phyloP scores from a whole-genome alignment of 2,113 vertebrate species.

The Vicugna pacos region DNA sequence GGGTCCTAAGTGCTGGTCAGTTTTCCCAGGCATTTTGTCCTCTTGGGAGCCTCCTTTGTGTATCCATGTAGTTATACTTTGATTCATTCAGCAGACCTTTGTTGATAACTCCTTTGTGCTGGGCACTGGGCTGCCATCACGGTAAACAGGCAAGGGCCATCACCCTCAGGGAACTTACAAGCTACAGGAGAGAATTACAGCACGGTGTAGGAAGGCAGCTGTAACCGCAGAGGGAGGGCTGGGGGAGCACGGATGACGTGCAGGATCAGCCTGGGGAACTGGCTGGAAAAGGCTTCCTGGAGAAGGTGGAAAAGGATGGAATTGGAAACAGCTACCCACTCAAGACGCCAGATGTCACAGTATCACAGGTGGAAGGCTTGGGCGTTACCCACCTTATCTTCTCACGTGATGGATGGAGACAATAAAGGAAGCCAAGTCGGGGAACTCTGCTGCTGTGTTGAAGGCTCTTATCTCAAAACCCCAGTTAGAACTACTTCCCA shows the following conservation, averaged over 20 bases:
- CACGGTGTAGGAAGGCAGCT: not conserved
- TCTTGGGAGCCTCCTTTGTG: not conserved
- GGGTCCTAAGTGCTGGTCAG: not conserved
- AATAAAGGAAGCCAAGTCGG: not conserved
- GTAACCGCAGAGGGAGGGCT: not conserved
- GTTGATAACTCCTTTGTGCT: too few relatives aligned
- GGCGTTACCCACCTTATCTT: not conserved
- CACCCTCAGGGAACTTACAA: not conserved
- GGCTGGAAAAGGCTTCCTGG: not conserved
- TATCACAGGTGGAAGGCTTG: not conserved
- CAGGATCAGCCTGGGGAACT: too few relatives aligned
- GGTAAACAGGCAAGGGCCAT: not conserved
- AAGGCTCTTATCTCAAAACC: not conserved
- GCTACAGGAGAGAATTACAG: not conserved
- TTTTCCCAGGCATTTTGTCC: not conserved
- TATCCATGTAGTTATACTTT: not conserved
- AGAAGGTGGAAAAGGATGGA: not conserved
- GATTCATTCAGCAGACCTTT: not conserved
- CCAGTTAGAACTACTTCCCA: not conserved
- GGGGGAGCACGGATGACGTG: accelerated
- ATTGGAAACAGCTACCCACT: too few relatives aligned
- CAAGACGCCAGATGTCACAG: accelerated
- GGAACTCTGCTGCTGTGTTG: accelerated
- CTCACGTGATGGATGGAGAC: not conserved
- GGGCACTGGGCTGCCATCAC: too few relatives aligned